Evolutionary conservation across 1,140 invertebrate genomes (phyloP).

Genomic region (Homarus americanus): DNA sequence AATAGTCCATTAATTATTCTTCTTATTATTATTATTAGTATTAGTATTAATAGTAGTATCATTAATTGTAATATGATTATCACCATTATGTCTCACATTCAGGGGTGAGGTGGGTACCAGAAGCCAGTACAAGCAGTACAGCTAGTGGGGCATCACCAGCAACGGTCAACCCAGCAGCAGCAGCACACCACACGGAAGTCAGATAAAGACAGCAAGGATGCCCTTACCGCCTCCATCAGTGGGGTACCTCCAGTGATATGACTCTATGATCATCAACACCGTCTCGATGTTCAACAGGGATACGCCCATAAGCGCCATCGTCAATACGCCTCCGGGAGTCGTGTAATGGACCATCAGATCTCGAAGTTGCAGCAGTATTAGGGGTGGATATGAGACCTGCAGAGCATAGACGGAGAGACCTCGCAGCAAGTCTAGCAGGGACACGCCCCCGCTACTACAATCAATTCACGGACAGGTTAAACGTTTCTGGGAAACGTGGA

Average conservation of each 20-base stretch:
- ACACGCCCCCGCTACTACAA: neutral
- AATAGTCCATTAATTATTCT: no score
- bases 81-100: neutral
- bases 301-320: neutral
- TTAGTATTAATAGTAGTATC: no score
- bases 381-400: neutral
- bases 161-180: neutral
- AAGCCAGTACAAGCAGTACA: neutral
- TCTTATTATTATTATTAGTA: neutral
- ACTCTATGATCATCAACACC: conserved; percentile 8
- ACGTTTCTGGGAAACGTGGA: neutral
- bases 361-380: conserved; percentile 24
- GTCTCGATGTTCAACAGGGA: neutral
- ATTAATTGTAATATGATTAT: no score
- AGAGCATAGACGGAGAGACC: neutral
- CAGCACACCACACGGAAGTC: neutral
- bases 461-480: neutral
- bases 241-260: conserved; percentile 9
- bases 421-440: neutral
- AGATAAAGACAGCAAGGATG: neutral
- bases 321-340: neutral
- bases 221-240: neutral
- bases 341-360: conserved; percentile 21
- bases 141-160: neutral
- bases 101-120: conserved; percentile 15